These are phyloP conservation scores for Tychaedon coryphoeus DNA, from an alignment of 2,113 vertebrate genomes.

Conservation along the genomic window DNA sequence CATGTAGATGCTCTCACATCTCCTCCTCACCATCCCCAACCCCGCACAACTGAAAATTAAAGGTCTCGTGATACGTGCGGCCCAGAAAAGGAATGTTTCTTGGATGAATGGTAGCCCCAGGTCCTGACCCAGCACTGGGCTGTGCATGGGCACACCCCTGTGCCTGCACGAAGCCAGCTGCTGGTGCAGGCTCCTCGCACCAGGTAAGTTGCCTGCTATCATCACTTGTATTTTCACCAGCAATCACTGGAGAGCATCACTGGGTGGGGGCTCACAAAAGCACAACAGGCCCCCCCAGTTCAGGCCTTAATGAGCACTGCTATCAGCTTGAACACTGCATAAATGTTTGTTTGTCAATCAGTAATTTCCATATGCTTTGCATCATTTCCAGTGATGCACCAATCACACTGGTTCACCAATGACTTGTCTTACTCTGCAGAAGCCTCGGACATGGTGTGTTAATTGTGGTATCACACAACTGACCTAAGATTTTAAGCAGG, in stretches of 20 bases:
- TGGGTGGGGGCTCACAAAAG: not conserved
- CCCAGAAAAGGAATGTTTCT: not conserved
- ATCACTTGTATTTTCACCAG: not conserved
- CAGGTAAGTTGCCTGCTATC: not conserved
- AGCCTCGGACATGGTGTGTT: fast-evolving
- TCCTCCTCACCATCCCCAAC: not conserved
- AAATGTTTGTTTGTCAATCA: not conserved
- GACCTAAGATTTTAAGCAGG: not conserved
- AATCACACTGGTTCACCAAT: not conserved
- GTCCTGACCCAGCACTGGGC: not conserved
- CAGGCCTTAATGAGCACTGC: not conserved
- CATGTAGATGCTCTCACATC: fast-evolving
- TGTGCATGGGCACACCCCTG: not conserved
- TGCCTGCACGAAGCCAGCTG: not conserved
- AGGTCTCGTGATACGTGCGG: not conserved
- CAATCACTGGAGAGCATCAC: not conserved
- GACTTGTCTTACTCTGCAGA: not conserved
- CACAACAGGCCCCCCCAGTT: not conserved
- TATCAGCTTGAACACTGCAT: not conserved
- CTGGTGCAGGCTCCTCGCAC: not conserved
- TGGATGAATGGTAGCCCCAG: not conserved
- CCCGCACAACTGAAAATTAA: not conserved
- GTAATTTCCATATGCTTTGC: not conserved
- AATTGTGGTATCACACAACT: fast-evolving
- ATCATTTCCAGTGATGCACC: not conserved